Conservation (phyloP, 2,797 vertebrate species). For the Smutsia gigantea region DNA sequence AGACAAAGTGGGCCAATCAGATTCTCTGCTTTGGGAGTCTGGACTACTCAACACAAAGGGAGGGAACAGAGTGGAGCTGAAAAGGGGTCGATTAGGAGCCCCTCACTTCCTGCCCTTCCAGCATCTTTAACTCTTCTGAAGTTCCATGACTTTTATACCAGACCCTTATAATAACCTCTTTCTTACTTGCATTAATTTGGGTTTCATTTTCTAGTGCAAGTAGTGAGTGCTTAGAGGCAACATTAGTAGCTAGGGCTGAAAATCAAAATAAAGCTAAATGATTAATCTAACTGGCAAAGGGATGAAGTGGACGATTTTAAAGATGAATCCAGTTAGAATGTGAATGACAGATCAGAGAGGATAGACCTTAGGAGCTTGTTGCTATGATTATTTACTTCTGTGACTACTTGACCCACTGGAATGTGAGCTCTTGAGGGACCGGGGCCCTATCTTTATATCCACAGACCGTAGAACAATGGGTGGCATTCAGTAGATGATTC, state of each 20-base stretch:
- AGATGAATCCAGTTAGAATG: neutral
- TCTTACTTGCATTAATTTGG: neutral
- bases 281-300: neutral
- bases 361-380: neutral
- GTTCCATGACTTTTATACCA: neutral
- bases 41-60: neutral
- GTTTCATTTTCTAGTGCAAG: constrained; percentile 54
- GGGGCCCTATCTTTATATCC: neutral
- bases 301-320: neutral
- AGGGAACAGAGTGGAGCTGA: neutral
- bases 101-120: neutral
- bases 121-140: neutral
- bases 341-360: neutral
- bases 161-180: neutral
- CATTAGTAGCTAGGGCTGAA: constrained; percentile 13
- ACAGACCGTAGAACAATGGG: neutral
- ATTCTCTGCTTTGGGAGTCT: neutral
- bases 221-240: neutral
- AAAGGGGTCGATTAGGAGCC: neutral
- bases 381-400: neutral
- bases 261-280: constrained; percentile 46
- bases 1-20: neutral
- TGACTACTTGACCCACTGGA: neutral
- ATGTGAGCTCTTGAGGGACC: neutral
- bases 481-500: neutral